These are phyloP conservation scores for Heterohyrax brucei DNA, from an alignment of 2,797 vertebrate genomes.

Conservation along the genomic window DNA sequence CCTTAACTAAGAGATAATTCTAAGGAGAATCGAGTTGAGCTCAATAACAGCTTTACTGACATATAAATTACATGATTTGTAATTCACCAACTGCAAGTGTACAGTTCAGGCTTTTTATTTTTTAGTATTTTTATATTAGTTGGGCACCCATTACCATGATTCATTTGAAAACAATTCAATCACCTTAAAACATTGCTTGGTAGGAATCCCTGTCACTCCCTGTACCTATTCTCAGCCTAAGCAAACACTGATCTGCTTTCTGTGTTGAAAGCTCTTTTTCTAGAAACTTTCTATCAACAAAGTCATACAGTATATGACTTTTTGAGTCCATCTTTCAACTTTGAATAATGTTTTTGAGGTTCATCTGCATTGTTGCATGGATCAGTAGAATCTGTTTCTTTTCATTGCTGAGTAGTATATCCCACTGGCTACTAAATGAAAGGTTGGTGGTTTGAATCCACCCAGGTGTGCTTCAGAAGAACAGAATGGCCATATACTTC, in stretches of 20 bases:
- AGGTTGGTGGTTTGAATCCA: not conserved
- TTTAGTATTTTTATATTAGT: constrained; percentile 32
- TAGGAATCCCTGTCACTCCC: not conserved
- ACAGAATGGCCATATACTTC: not conserved
- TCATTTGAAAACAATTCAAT: not conserved
- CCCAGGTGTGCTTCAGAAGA: not conserved
- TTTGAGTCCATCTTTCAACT: not conserved
- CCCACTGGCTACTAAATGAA: not conserved
- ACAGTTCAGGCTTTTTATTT: constrained; percentile 19
- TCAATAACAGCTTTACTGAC: not conserved
- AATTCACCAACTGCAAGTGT: constrained; percentile 41
- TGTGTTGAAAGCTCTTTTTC: not conserved
- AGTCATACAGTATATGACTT: not conserved
- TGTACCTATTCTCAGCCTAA: not conserved
- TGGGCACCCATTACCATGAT: not conserved
- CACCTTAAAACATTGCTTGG: fast-evolving
- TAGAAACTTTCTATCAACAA: not conserved
- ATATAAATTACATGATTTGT: constrained; percentile 9
- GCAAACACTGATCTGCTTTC: not conserved
- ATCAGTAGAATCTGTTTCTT: not conserved
- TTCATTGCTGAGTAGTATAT: not conserved
- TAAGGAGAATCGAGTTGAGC: not conserved
- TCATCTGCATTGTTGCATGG: no score
- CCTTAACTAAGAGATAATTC: not conserved
- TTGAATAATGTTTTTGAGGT: not conserved